A percentile compares a stretch with the other conserved stretches of the same genome.
Conservation (phyloP, 2,888 invertebrate genomes). For the Onthophagus sagittarius region DNA sequence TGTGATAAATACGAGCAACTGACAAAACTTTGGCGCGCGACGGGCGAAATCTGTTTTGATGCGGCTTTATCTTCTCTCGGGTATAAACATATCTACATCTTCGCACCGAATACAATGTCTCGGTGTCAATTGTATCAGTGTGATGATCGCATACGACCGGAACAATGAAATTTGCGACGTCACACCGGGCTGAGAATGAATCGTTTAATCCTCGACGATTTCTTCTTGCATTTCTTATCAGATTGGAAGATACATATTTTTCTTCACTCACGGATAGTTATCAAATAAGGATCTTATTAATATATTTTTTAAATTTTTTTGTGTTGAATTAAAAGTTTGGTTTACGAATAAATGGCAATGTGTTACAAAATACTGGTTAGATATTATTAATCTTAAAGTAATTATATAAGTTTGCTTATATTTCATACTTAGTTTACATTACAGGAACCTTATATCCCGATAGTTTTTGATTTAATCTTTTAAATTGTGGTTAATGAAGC, state of each 20-base stretch:
- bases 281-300: too few species aligned
- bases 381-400: too few species aligned
- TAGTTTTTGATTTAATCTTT: too few species aligned
- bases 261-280: neutral
- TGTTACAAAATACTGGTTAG: too few species aligned
- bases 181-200: neutral
- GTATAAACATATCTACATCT: neutral
- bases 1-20: neutral
- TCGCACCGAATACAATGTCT: neutral
- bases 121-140: neutral
- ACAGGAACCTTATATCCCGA: too few species aligned
- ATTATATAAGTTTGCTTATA: too few species aligned
- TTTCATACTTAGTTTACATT: too few species aligned
- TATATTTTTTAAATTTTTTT: too few species aligned
- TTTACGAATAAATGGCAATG: too few species aligned
- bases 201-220: neutral
- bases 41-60: neutral
- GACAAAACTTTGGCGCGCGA: neutral
- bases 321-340: too few species aligned
- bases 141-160: neutral
- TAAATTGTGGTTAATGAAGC: too few species aligned
- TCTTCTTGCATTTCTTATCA: neutral
- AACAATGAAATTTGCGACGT: neutral
- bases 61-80: neutral
- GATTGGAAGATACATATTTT: neutral